Evolutionary conservation across 2,888 invertebrate genomes (phyloP), one percentile per base, ranked within the genome.

Genomic region (Drosophila picticornis): DNA sequence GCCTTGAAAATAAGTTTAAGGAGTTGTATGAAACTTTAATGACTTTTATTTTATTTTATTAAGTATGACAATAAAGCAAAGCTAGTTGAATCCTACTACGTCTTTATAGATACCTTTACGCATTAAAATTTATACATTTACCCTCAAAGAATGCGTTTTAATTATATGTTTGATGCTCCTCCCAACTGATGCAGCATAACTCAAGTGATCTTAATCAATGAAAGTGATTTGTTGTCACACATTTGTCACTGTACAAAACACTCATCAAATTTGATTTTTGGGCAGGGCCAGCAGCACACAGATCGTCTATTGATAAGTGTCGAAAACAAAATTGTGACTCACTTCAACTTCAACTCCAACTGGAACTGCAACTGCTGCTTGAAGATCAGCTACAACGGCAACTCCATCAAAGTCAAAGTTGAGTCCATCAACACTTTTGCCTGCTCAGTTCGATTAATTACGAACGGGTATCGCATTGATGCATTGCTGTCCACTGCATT

Each of bases 191-290:
- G 66, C 58, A 52, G 58, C 34, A 34, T 62, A 66, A 75, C 68
- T 66, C 27, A 51, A 52, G 46, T 56, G 78, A 77, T 81, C 56
- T 50, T 57, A 59, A 87, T 87, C 88, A 61, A 27, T 9, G 66
- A 68, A 75, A 76, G 71, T 90, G 90, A 91, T 90, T 90, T 87
- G 90, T 91, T 83, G 90, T 74, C 81, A 60, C 74, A 62, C 84
- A 90, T 90, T 90, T 90, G 90, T 88, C 86, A 84, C 48, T 69
- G 76, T 72, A 75, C 81, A 88, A 85, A 87, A 87, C 69, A 70
- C 82, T 75, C 77, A 46, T 78, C 84, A 64, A 46, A 64, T 32
- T 55, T 25, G 27, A 43, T 9, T 53, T 48, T 57, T 48, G 63
- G 76, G 61, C 50, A 48, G 59, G 56, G 51, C 67, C 51, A 22